Evolutionary conservation across 2,113 vertebrate genomes (phyloP).

Genomic region (Ceyx melanurus): DNA sequence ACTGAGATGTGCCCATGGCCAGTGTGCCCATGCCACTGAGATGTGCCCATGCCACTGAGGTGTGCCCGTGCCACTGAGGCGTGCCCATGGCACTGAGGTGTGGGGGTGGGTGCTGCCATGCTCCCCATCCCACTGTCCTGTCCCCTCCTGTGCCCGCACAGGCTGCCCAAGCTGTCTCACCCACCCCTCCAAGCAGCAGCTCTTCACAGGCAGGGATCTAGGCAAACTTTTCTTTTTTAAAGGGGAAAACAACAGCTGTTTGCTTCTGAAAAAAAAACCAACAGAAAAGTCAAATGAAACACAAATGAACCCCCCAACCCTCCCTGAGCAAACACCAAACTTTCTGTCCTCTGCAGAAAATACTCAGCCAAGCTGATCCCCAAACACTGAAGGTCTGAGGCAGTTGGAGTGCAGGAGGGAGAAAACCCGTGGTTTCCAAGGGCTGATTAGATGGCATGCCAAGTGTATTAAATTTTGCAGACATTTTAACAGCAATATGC

Average conservation of each 20-base stretch:
- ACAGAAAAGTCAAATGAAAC: background rate
- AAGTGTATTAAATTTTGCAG: conserved; percentile 93
- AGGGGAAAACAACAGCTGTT: background rate
- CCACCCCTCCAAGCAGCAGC: background rate
- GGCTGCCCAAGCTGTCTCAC: background rate
- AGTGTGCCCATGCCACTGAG: background rate
- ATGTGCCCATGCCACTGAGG: background rate
- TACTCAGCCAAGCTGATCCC: background rate
- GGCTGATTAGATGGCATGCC: conserved; percentile 87
- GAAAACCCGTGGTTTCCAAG: conserved; percentile 77
- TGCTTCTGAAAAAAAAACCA: background rate
- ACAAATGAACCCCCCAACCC: background rate
- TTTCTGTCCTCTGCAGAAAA: conserved; percentile 8
- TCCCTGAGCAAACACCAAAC: background rate
- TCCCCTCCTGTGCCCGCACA: background rate
- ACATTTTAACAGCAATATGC: conserved; percentile 95
- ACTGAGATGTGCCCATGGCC: background rate
- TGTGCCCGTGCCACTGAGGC: background rate
- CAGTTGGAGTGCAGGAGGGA: conserved; percentile 13
- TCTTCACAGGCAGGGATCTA: background rate
- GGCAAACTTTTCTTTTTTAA: background rate
- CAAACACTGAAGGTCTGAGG: conserved; percentile 29
- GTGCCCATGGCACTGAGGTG: background rate
- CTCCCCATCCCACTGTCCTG: background rate
- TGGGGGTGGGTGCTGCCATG: too few relatives aligned